phyloP scores from a whole-genome alignment of 2,797 vertebrate species.

The Sus cebifrons region DNA sequence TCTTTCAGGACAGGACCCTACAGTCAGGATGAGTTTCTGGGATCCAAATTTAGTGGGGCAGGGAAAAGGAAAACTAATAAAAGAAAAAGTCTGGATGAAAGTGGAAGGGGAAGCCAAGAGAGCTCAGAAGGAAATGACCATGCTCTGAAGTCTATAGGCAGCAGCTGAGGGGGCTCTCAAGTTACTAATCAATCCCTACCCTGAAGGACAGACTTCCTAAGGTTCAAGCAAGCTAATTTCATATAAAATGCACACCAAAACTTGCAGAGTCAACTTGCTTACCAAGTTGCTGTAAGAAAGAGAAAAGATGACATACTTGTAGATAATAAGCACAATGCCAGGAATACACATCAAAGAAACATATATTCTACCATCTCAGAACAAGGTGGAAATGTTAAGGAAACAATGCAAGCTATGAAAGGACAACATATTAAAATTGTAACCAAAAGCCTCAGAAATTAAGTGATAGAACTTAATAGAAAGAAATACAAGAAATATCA shows the following conservation, averaged over 20 bases:
- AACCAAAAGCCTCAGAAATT: background rate
- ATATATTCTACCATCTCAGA: background rate
- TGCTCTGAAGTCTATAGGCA: fast-evolving
- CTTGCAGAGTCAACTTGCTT: background rate
- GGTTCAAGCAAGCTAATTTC: background rate
- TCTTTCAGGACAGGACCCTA: background rate
- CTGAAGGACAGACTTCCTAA: too few species aligned
- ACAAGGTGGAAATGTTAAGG: background rate
- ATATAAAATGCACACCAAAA: background rate
- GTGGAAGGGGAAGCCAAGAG: background rate
- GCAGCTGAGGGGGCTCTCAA: fast-evolving
- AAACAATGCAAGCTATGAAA: background rate
- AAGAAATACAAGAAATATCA: background rate
- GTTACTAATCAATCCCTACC: fast-evolving
- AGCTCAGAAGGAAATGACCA: background rate
- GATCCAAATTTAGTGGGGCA: background rate
- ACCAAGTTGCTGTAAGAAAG: background rate
- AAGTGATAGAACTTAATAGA: background rate
- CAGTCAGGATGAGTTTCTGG: background rate
- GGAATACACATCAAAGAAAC: too few species aligned
- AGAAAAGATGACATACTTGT: background rate
- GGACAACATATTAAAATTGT: background rate
- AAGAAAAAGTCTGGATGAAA: background rate
- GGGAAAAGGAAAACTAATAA: background rate
- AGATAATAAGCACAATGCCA: background rate